Base-by-base conservation (phyloP, 2,888 invertebrate species). In the Nemapogon koenigi region DNA sequence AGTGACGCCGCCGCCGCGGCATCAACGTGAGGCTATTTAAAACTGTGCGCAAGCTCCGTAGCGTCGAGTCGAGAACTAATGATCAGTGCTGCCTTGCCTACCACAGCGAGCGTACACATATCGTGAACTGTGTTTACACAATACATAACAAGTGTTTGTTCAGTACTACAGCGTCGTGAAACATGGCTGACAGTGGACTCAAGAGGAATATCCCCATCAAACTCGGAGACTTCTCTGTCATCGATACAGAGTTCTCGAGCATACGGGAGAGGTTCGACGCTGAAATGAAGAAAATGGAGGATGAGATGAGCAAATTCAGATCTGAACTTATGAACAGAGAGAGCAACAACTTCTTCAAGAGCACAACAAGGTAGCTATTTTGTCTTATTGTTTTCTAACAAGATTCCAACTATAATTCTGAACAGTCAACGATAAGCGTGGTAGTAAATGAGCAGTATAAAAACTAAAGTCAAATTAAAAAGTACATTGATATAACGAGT, bases 281-380 rank as follows among this genome's bases (percentile, higher is more conserved):
- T 47, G 97, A 97, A 84, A 97, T 97, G 97, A 85, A 90, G 59
- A 94, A 95, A 81, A 97, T 97, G 93, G 97, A 97, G 82, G 96
- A 96, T 59, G 97, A 97, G 81, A 97, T 97, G 97, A 89, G 90
- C 68, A 89, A 90, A 81, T 95, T 95, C 82, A 85, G 95, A 55
- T 90, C 91, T 49, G 94, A 94, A 68, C 82, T 95, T 47, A 91
- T 94, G 89, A 94, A 92, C 73, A 87, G 92, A 60, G 95, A 95
- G 72, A 90, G 91, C 60, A 89, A 90, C 70, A 91, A 92, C 62
- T 92, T 93, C 82, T 94, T 94, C 80, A 91, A 91, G 81, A 89
- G 87, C 68, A 89, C 91, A 55, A 87, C 89, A 62, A 92, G 92
- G 92, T 93, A 86, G 62, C 61, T 69, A 71, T 71, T 30, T 7